Conservation (phyloP, 1,140 invertebrate species). For the Nasonia longicornis region DNA sequence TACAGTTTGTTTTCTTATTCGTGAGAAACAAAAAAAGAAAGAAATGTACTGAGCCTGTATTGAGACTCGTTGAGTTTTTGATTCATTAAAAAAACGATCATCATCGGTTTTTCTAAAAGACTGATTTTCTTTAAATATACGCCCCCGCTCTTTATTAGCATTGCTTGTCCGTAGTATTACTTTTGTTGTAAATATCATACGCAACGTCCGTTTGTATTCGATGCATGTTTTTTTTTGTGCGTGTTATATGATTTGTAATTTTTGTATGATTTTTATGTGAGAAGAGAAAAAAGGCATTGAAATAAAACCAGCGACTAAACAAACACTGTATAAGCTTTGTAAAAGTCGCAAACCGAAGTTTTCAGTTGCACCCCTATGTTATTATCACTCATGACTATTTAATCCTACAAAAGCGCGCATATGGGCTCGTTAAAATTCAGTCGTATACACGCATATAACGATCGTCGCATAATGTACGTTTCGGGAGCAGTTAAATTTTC, state of each 20-base stretch:
- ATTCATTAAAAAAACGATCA: slow-evolving; percentile 10
- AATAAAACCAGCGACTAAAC: neutral
- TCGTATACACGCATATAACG: too few relatives aligned
- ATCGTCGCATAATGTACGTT: neutral
- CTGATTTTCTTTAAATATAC: neutral
- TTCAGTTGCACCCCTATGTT: too few relatives aligned
- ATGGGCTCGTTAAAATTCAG: too few relatives aligned
- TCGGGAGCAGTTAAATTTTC: neutral
- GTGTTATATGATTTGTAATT: too few relatives aligned
- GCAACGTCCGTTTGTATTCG: neutral
- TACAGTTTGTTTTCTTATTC: neutral
- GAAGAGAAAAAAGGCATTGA: neutral
- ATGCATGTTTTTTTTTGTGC: neutral
- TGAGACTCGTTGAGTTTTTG: slow-evolving; percentile 15
- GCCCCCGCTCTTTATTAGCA: neutral
- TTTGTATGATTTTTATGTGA: neutral
- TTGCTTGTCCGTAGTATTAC: neutral
- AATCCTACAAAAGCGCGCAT: too few relatives aligned
- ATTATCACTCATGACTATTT: too few relatives aligned
- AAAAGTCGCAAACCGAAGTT: too few relatives aligned
- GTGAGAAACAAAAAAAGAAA: neutral
- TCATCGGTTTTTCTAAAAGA: slow-evolving; percentile 22
- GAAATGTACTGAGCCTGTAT: slow-evolving; percentile 30
- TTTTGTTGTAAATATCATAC: neutral
- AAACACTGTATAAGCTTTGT: too few relatives aligned